Evolutionary conservation across 1,140 invertebrate species (phyloP).

Genomic region (Lerema accius): DNA sequence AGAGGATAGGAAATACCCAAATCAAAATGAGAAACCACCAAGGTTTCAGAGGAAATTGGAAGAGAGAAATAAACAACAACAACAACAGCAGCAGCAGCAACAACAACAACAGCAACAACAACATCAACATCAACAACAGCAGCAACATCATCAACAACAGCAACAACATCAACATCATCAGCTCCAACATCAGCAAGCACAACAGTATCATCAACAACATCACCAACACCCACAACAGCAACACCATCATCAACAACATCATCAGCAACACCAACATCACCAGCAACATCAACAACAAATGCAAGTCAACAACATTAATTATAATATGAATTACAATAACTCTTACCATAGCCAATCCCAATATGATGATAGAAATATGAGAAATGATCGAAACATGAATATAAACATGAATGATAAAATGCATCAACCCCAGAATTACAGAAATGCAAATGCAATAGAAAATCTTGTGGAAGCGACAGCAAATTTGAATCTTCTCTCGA

Average conservation of each 20-base stretch:
- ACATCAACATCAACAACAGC: conserved; percentile 44
- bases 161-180: conserved; percentile 52
- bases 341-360: conserved; percentile 59
- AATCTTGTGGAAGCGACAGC: conserved; percentile 70
- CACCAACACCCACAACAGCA: conserved; percentile 49
- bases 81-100: conserved; percentile 37
- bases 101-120: conserved; percentile 18
- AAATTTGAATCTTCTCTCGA: conserved; percentile 67
- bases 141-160: conserved; percentile 46
- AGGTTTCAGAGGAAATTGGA: conserved; percentile 81
- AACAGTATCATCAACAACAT: conserved; percentile 40
- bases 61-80: conserved; percentile 75
- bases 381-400: conserved; percentile 57
- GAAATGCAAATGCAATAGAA: conserved; percentile 62
- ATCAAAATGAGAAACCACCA: conserved; percentile 77
- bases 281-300: conserved; percentile 47
- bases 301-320: conserved; percentile 50
- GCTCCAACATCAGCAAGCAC: conserved; percentile 34
- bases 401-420: conserved; percentile 57
- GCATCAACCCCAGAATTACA: conserved; percentile 56
- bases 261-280: conserved; percentile 49
- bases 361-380: conserved; percentile 60
- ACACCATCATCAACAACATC: conserved; percentile 48
- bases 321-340: conserved; percentile 61
- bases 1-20: conserved; percentile 75